phyloP scores from a whole-genome alignment of 2,113 vertebrate genomes.

The Leptobrachium leishanense region DNA sequence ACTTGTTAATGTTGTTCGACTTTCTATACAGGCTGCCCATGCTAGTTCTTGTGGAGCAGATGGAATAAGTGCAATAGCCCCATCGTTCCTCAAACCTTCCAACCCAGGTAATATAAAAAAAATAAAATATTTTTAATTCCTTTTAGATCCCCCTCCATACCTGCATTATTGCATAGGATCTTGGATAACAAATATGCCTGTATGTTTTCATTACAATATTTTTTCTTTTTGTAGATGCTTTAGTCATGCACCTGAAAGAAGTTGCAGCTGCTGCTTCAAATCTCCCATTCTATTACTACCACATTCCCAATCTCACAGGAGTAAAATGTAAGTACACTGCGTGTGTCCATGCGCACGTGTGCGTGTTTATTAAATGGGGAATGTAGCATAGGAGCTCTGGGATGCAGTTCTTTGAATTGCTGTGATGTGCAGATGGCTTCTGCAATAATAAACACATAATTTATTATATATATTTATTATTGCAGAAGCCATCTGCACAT shows the following conservation, averaged over 20 bases:
- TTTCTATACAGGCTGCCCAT: constrained; percentile 76
- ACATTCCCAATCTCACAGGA: constrained; percentile 82
- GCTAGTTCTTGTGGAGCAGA: constrained; percentile 76
- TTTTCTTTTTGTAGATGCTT: constrained; percentile 62
- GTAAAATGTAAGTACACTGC: constrained; percentile 76
- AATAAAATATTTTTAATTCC: too few relatives aligned
- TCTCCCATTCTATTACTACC: constrained; percentile 93
- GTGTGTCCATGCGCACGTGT: not conserved
- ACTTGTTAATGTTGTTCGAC: not conserved
- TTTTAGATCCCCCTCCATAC: too few relatives aligned
- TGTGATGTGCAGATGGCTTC: too few relatives aligned
- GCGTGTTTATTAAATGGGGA: too few relatives aligned
- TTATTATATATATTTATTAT: too few relatives aligned
- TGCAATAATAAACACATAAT: too few relatives aligned
- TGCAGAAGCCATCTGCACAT: too few relatives aligned
- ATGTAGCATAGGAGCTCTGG: too few relatives aligned
- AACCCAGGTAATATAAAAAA: constrained; percentile 67
- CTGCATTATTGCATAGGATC: too few relatives aligned
- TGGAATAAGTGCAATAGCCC: constrained; percentile 86
- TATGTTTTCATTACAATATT: too few relatives aligned
- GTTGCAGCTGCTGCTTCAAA: constrained; percentile 77
- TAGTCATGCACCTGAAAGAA: constrained; percentile 76
- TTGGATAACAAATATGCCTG: too few relatives aligned
- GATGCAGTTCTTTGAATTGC: too few relatives aligned
- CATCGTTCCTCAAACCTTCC: constrained; percentile 85